phyloP scores from a whole-genome alignment of 1,140 invertebrate species.

The Meloidogyne hapla region DNA sequence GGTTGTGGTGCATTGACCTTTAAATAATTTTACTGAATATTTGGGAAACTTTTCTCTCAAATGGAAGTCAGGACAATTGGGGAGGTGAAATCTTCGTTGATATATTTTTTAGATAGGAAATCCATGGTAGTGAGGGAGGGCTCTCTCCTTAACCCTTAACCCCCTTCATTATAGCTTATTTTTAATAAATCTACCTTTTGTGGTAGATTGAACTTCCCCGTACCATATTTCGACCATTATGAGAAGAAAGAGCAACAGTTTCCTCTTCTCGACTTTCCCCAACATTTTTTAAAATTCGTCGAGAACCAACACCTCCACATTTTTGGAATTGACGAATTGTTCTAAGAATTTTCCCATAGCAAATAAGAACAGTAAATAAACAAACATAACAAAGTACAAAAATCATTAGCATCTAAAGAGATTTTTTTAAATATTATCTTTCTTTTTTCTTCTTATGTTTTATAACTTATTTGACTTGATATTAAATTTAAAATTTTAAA shows the following conservation, averaged over 20 bases:
- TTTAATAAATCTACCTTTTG: background rate
- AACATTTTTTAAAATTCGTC: background rate
- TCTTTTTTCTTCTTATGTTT: too few relatives aligned
- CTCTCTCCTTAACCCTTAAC: too few relatives aligned
- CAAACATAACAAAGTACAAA: constrained; percentile 59
- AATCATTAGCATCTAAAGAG: constrained; percentile 45
- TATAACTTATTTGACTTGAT: too few relatives aligned
- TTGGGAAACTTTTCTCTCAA: too few relatives aligned
- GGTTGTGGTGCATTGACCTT: background rate
- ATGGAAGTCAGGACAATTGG: too few relatives aligned
- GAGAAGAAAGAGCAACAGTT: background rate
- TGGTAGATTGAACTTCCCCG: constrained; percentile 29
- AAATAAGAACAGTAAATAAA: constrained; percentile 51
- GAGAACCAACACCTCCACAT: constrained; percentile 25
- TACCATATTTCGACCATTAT: background rate
- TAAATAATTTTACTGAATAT: background rate
- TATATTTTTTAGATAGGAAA: too few relatives aligned
- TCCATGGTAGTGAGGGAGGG: too few relatives aligned
- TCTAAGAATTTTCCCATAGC: constrained; percentile 59
- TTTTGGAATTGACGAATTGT: constrained; percentile 62
- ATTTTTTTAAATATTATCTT: too few relatives aligned
- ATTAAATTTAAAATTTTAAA: too few relatives aligned
- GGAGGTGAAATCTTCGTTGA: too few relatives aligned
- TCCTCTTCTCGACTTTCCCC: background rate
- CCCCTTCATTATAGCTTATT: too few relatives aligned